Evolutionary conservation across 1,140 invertebrate genomes (phyloP), one percentile per base, ranked within the genome.

Genomic region (Conus ventricosus): DNA sequence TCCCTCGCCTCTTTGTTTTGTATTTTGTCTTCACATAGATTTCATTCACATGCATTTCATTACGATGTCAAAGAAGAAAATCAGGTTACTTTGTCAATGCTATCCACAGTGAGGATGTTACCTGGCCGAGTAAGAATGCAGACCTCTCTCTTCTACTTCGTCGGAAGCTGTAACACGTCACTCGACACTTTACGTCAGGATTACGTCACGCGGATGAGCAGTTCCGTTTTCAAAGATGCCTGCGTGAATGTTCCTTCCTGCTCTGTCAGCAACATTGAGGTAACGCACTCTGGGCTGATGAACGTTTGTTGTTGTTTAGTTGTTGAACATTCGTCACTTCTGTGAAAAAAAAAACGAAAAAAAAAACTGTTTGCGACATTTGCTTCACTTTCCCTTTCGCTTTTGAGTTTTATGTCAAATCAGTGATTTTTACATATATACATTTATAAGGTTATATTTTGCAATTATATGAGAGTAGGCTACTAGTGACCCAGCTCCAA

Each of bases 221-320:
- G 25, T 53, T 81, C 78, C 10, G 39, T 53, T 51, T 81, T 81
- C 78, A 81, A 81, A 81, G 78, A 81, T 51, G 78, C 78, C 51
- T 81, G 78, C 25, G 78, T 81, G 15, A 39, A 81, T 20, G 78
- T 81, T n/a, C 78, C 78, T 8, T 81, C 78, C 25, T 81, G 78
- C 39, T 8, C 51, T 0, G 78, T 20, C 27, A 53, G 51, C 27
- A 81, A 81, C 39, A 27, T 81, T 39, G 8, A 81, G 78, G 39
- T 81, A 51, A 75, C 4, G 4, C 13, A 15, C 20, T 4, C 20
- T 13, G 11, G 11, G 13, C 13, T 67, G 11, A 1, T 13, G 4
- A 67, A 67, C 60, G 20, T 15, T 15, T 23, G 20, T 15, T 15
- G 20, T 67, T 15, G 60, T 1, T 15, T 15, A 1, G 20, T 15